Base-by-base conservation (phyloP, 2,113 vertebrate genomes). In the Siniperca chuatsi region DNA sequence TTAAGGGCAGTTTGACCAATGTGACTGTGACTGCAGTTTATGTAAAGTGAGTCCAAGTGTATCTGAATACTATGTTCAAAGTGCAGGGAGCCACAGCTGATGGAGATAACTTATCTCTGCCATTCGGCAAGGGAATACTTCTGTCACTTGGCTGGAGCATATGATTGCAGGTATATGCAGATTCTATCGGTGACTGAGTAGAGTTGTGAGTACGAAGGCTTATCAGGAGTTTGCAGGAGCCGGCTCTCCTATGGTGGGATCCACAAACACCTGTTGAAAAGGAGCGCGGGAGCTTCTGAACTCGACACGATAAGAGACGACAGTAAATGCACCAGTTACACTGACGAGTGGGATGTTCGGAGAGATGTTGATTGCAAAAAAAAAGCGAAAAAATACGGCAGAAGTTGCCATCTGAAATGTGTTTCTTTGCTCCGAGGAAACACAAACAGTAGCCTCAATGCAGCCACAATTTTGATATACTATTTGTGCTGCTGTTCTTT, bases 191-290 rank as follows among this genome's bases (percentile, higher is more conserved):
- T 2, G 40, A 37, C 55, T 10, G 62, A 71, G 48, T 29, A 29
- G 70, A 81, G 75, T 68, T 48, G 18, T 1, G 81, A 78, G 83
- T 35, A 46, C 1, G 35, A 65, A 50, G 21, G 88, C 92, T 95
- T 95, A 95, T 95, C 94, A 75, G 86, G 84, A 85, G 46, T 86
- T 61, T 89, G 89, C 94, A 93, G 93, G 80, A 88, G 72, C 54
- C 55, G 1, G 40, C 75, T 69, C 77, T 81, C 65, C 87, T 16
- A 58, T 64, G 10, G 72, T 15, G 57, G 75, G 50, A 88, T 92
- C 85, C 73, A 79, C 86, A 83, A 15, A 52, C 90, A 94, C 91
- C 89, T 93, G 92, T 92, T 92, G 87, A 78, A 94, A 87, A 79
- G 71, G 77, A 83, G 70, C 46, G 6, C 7, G 6, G 66, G 60